Percentiles rank a stretch among this genome's conserved stretches.
phyloP scores from a whole-genome alignment of 2,888 invertebrate species.

The Drosophila nr. fundita region DNA sequence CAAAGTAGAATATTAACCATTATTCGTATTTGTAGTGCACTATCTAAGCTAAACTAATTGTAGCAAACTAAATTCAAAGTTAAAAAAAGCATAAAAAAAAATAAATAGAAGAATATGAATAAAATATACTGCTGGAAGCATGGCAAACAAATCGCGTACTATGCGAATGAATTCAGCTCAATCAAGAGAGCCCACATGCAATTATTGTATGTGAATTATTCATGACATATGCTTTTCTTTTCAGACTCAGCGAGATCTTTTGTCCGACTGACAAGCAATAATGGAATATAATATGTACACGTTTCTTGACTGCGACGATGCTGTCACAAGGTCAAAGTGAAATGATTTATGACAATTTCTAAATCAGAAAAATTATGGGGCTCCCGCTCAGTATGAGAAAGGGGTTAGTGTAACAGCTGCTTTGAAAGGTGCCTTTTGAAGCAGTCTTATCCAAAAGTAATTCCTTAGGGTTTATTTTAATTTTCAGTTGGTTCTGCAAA shows the following conservation, averaged over 20 bases:
- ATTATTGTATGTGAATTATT: constrained; percentile 35
- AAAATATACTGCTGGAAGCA: constrained; percentile 17
- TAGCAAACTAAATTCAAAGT: constrained; percentile 37
- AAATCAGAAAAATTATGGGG: constrained; percentile 43
- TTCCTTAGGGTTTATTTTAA: not conserved
- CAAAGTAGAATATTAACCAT: constrained; percentile 3
- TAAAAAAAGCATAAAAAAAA: constrained; percentile 30
- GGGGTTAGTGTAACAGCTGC: constrained; percentile 19
- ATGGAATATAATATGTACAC: constrained; percentile 8
- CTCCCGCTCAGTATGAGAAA: not conserved
- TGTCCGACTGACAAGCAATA: constrained; percentile 42
- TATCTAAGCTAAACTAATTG: constrained; percentile 4
- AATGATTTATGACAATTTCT: constrained; percentile 67
- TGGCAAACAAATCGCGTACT: constrained; percentile 64
- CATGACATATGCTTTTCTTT: constrained; percentile 30
- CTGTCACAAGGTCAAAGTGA: constrained; percentile 59
- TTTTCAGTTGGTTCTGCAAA: not conserved
- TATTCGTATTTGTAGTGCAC: constrained; percentile 30
- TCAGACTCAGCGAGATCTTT: constrained; percentile 38
- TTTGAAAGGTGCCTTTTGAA: not conserved
- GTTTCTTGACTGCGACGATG: constrained; percentile 14
- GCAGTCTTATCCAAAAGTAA: not conserved
- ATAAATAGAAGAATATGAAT: constrained; percentile 17
- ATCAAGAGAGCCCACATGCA: constrained; percentile 51
- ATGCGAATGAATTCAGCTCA: constrained; percentile 77